Base-by-base conservation (phyloP, 2,888 invertebrate species). In the Amphipoea oculea region DNA sequence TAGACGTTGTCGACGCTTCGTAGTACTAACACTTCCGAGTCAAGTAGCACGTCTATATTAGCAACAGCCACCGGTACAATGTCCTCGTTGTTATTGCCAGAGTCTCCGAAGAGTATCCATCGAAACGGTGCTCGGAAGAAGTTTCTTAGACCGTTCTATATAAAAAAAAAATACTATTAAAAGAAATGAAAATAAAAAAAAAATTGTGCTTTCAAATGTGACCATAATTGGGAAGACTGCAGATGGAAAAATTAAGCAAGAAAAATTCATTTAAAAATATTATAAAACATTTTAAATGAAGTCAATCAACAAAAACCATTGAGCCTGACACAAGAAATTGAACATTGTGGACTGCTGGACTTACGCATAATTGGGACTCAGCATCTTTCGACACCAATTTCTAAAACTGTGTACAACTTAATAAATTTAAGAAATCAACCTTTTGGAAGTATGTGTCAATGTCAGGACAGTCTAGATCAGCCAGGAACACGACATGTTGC, bases 81-180 rank as follows among this genome's bases (percentile, higher is more conserved):
- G 14, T 88, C 80, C n/a, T 82, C 66, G 4, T 77, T 82, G 48
- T 87, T 75, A 51, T 87, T 79, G n/a, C 66, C 36, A 20, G 79
- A 73, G 36, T 88, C 86, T 40, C 84, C 83, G 17, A 96, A 85
- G 0, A 96, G 81, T 60, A 97, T 91, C 96, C 96, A 96, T 72
- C 95, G 94, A 83, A 93, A 95, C 1, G 96, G 95, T 2, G 94
- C 92, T 71, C 93, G 91, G 75, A 95, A 95, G 76, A 92, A 90
- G 23, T 91, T 91, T 75, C 87, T 88, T 51, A 87, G 82, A n/a
- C 86, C 91, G 81, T 91, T 93, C 95, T 95, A 76, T 73, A 20
- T 57, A 67, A 54, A 65, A 57, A 23, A 54, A 20, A 68, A 23
- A 79, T 7, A 20, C 2, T 5, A 67, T 36, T 40, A 20, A n/a